Evolutionary conservation across 2,113 vertebrate genomes (phyloP), one percentile per base, ranked within the genome.

Genomic region (Oceanodroma tethys): DNA sequence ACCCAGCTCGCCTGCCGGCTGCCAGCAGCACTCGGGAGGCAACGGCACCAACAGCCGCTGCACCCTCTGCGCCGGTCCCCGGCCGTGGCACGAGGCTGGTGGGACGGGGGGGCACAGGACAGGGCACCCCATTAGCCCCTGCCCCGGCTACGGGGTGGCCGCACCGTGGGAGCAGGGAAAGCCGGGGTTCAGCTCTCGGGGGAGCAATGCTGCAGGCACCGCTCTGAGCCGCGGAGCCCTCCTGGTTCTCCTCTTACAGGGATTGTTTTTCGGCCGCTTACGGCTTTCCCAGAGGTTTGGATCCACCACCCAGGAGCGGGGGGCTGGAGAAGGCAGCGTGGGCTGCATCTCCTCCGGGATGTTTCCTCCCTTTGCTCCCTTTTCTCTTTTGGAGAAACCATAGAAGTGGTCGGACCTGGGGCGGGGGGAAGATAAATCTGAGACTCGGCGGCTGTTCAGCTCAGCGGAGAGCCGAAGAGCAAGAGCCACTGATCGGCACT

Each of bases 301-400:
- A n/a, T 21, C 47, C 21, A 3, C 8, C 25, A 7, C 4, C 23
- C 13, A 3, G 27, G n/a, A 56, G 42, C 2, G 1, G 2, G 30
- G 63, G 70, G 71, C 32, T 52, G 65, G 34, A n/a, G 70, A 19
- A 27, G n/a, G 60, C 68, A 26, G 47, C 6, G 11, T 10, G 70
- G 70, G 76, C 55, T 42, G n/a, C 30, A n/a, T n/a, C n/a, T 68
- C 18, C 76, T 56, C 63, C 0, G 8, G 78, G 70, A 30, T 15
- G 26, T 20, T 11, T 21, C 63, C 27, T 29, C 36, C 36, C 23
- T 50, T 50, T 50, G 25, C 47, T 53, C 40, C 47, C 15, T 8
- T 16, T 32, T 34, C 20, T 60, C 66, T 34, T 20, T 27, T 9
- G 16, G 56, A 34, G 19, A 12, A 48, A 4, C n/a, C 4, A 1